A percentile compares a stretch with the other conserved stretches of the same genome.
These are phyloP conservation scores for Heliocidaris tuberculata DNA, from an alignment of 35 echinoderm and acorn worm genomes.

Conservation along the genomic window DNA sequence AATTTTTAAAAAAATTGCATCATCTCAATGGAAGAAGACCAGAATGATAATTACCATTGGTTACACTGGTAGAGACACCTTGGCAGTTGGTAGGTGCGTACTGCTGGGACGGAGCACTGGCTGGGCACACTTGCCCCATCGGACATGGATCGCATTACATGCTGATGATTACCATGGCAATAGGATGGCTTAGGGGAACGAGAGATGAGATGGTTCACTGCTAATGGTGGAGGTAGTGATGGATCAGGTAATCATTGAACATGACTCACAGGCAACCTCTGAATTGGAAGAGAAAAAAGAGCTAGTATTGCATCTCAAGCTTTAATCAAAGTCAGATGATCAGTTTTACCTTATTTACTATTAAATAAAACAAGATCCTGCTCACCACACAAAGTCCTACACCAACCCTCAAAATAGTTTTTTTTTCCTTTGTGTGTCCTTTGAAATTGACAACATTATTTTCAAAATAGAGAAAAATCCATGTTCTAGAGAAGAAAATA, in stretches of 20 bases:
- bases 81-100: conserved; percentile 19
- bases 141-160: conserved; percentile 10
- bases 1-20: too few relatives aligned
- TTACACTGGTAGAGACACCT: neutral
- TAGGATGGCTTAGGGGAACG: neutral
- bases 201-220: neutral
- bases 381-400: too few relatives aligned
- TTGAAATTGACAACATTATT: too few relatives aligned
- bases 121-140: conserved; percentile 35
- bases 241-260: neutral
- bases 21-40: too few relatives aligned
- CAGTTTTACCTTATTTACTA: too few relatives aligned
- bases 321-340: too few relatives aligned
- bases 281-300: neutral
- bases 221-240: neutral
- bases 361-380: too few relatives aligned
- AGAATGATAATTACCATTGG: neutral
- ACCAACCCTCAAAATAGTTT: too few relatives aligned
- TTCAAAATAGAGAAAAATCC: too few relatives aligned
- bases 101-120: conserved; percentile 23
- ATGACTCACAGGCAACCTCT: neutral
- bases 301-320: neutral
- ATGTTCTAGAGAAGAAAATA: too few relatives aligned
- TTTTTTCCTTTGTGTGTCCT: too few relatives aligned
- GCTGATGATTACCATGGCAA: conserved; percentile 5